A percentile compares a stretch with the other conserved stretches of the same genome.
These are phyloP conservation scores for Omphaloscelis lunosa DNA, from an alignment of 2,888 invertebrate genomes.

Conservation along the genomic window DNA sequence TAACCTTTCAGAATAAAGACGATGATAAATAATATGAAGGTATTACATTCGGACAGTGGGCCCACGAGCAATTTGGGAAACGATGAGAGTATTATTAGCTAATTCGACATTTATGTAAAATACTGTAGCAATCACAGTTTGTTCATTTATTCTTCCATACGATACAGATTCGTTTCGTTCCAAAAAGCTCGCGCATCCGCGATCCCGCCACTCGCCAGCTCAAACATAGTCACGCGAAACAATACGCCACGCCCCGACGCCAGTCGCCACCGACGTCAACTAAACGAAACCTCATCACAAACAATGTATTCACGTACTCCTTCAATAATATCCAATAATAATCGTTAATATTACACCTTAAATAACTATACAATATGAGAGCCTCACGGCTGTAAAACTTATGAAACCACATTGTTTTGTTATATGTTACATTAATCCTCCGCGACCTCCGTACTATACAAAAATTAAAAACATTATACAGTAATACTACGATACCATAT, in stretches of 20 bases:
- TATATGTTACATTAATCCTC: constrained; percentile 85
- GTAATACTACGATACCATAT: constrained; percentile 88
- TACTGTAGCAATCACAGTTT: constrained; percentile 58
- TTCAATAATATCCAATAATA: constrained; percentile 74
- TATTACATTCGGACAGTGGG: constrained; percentile 38
- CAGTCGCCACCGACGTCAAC: constrained; percentile 37
- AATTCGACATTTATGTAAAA: constrained; percentile 52
- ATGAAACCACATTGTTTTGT: constrained; percentile 77
- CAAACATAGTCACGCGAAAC: constrained; percentile 49
- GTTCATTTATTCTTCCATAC: constrained; percentile 44
- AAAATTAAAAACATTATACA: constrained; percentile 90
- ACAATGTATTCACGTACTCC: constrained; percentile 63
- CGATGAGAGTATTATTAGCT: constrained; percentile 50
- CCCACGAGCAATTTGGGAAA: constrained; percentile 51
- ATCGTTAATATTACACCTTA: constrained; percentile 85
- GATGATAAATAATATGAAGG: constrained; percentile 52
- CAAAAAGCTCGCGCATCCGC: constrained; percentile 55
- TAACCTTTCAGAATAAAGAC: constrained; percentile 66
- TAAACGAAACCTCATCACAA: constrained; percentile 64
- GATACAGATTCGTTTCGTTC: constrained; percentile 32
- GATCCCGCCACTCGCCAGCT: constrained; percentile 36
- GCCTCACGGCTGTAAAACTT: constrained; percentile 83
- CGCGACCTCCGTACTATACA: constrained; percentile 88
- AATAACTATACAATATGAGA: constrained; percentile 86
- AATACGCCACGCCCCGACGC: constrained; percentile 35